Percentiles rank a stretch among this genome's conserved stretches.
Conservation (phyloP, 1,140 invertebrate genomes). For the Anastrepha obliqua region DNA sequence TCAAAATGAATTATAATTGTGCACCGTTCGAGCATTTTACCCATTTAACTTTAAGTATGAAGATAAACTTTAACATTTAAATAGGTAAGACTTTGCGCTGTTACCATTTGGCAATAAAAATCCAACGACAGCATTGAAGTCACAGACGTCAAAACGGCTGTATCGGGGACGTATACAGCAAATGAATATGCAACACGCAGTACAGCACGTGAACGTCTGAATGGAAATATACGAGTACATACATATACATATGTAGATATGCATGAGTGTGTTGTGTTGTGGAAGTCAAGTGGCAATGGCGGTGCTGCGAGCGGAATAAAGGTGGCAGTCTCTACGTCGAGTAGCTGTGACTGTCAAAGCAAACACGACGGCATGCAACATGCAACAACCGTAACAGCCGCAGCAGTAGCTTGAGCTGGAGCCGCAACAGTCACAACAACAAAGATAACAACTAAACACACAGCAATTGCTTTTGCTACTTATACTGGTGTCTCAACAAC, state of each 20-base stretch:
- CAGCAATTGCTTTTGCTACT: not conserved
- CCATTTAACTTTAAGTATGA: conserved; percentile 27
- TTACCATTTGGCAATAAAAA: not conserved
- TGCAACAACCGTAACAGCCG: conserved; percentile 10
- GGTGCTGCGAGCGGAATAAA: not conserved
- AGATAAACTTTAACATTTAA: conserved; percentile 41
- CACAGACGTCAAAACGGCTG: conserved; percentile 17
- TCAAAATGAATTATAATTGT: conserved; percentile 26
- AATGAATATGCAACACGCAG: conserved; percentile 42
- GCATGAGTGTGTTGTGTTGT: not conserved
- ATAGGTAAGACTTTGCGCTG: not conserved
- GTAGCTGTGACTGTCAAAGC: not conserved
- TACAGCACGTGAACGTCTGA: conserved; percentile 24
- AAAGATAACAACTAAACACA: not conserved
- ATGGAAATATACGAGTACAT: not conserved
- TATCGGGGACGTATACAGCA: not conserved
- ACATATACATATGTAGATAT: not conserved
- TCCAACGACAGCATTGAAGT: not conserved
- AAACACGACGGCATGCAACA: conserved; percentile 33
- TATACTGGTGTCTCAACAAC: not conserved
- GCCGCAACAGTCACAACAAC: not conserved
- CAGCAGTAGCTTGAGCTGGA: not conserved
- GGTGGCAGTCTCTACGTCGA: not conserved
- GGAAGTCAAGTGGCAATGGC: not conserved
- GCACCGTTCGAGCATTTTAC: not conserved